Evolutionary conservation across 2,797 vertebrate species (phyloP), one percentile per base, ranked within the genome.

Genomic region (Typhlichthys subterraneus): DNA sequence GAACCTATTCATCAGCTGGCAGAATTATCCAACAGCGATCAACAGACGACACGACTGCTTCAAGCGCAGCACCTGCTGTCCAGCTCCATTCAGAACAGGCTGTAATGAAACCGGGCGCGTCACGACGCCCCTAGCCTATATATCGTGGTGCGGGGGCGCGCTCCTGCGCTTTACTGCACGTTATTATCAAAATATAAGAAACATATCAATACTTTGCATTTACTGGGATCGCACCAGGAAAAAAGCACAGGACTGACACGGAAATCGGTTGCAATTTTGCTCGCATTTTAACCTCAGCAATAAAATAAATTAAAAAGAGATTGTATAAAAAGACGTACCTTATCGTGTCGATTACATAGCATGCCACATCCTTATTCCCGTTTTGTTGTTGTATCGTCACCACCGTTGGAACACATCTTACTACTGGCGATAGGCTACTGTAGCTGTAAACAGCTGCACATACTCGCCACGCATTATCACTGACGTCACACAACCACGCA

Each of bases 401-500:
- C 72, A 14, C 63, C 58, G 15, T 23, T 57, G 53, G 15, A 15
- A 14, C 6, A 12, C 45, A 17, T 5, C 45, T 29, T 23, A 23
- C 23, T 23, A 23, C 23, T 23, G 55, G 65, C 62, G 3, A 47
- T 12, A 14, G 5, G 15, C 15, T 4, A 1, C 3, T 9, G 9
- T 51, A 7, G 19, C 12, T 53, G 52, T 53, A 53, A 23, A 72
- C 83, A 83, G 78, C 76, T 77, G 83, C 72, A 69, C 45, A 7
- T 46, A 65, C 65, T 45, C 51, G 46, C 56, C 57, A 33, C 45
- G 75, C 67, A 47, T 52, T 62, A 7, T 46, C 1, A 53, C 31
- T 82, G 84, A 88, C 88, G 90, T 91, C 87, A 89, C 12, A 11
- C 63, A 58, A 59, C 53, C 56, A 51, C 55, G n/a, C 23, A 67